Evolutionary conservation across 1,140 invertebrate genomes (phyloP).

Genomic region (Drosophila sucinea): DNA sequence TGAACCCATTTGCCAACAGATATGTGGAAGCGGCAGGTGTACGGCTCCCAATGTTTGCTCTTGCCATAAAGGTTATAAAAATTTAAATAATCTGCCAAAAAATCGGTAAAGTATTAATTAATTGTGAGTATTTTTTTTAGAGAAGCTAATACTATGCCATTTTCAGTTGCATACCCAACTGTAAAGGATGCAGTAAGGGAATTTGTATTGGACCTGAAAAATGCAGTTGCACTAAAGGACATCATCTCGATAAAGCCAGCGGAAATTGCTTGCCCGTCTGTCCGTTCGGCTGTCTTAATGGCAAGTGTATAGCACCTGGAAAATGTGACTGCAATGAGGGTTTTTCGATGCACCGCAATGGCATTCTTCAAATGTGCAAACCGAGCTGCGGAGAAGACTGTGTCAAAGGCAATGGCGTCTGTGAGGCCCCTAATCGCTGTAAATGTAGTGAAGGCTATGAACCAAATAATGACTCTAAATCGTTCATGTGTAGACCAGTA

Average conservation of each 20-base stretch:
- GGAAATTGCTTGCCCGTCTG: slow-evolving; percentile 53
- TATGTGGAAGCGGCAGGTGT: slow-evolving; percentile 40
- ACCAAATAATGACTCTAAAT: slow-evolving; percentile 3
- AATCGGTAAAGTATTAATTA: not conserved
- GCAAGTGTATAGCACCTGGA: slow-evolving; percentile 35
- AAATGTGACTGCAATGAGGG: slow-evolving; percentile 47
- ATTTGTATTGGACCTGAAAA: slow-evolving; percentile 24
- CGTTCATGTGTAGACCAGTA: slow-evolving; percentile 41
- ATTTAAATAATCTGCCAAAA: not conserved
- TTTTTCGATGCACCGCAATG: slow-evolving; percentile 23
- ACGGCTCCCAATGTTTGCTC: not conserved
- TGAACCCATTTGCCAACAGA: not conserved
- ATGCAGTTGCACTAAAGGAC: slow-evolving; percentile 26
- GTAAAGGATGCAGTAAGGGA: slow-evolving; percentile 46
- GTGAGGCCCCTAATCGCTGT: slow-evolving; percentile 34
- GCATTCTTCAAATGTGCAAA: slow-evolving; percentile 33
- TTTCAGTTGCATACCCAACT: slow-evolving; percentile 45
- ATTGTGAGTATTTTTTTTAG: not conserved
- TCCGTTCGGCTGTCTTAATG: slow-evolving; percentile 43
- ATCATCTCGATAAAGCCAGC: slow-evolving; percentile 9
- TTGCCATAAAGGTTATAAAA: not conserved
- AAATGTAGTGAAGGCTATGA: slow-evolving; percentile 35
- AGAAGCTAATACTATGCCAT: not conserved
- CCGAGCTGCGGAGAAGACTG: slow-evolving; percentile 39
- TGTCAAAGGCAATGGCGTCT: slow-evolving; percentile 13